Base-by-base conservation (phyloP, 92 coral and sea anemone genomes). In the Isaurus tuberculatus region DNA sequence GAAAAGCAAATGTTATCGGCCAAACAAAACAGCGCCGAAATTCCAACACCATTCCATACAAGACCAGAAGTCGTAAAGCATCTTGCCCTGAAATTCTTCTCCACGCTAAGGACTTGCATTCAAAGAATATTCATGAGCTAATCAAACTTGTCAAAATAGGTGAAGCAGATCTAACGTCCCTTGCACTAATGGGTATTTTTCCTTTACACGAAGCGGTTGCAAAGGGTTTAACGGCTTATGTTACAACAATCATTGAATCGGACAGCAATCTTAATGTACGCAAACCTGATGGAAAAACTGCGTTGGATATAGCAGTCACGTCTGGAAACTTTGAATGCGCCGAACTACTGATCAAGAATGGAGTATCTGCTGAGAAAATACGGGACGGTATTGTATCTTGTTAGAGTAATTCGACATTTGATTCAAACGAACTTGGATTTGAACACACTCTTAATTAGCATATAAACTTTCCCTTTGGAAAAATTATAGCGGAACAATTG, bases 261-360 rank as follows among this genome's bases (percentile, higher is more conserved):
- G 92, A 90, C 4, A 83, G 87, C 23, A 88, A 90, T 22, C 63
- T 92, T 51, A 87, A 84, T 43, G 73, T 92, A 40, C 87, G 85
- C 23, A 89, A 86, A 2, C 73, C 91, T 17, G 95, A 92, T 42
- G 95, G 95, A 3, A 55, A 57, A 26, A 86, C 91, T 14, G 89
- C 95, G 2, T 69, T 92, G 30, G 95, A 92, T 42, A 72, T 90
- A 8, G 95, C 95, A 4, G 90, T 92, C 37, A 79, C 85, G 44
- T 86, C 92, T 19, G 95, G 95, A 17, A 92, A 92, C 51, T 92
- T 92, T 63, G 95, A 92, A 72, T 92, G 95, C 34, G 96, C 96
- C 8, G 96, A 92, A 87, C 78, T 92, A 51, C 75, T 92, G 71
- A 90, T 92, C 40, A 87, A 87, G 63, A 79, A 92, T 78, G 96